Conservation (phyloP, 2,797 vertebrate species). For the Gymnodraco acuticeps region DNA sequence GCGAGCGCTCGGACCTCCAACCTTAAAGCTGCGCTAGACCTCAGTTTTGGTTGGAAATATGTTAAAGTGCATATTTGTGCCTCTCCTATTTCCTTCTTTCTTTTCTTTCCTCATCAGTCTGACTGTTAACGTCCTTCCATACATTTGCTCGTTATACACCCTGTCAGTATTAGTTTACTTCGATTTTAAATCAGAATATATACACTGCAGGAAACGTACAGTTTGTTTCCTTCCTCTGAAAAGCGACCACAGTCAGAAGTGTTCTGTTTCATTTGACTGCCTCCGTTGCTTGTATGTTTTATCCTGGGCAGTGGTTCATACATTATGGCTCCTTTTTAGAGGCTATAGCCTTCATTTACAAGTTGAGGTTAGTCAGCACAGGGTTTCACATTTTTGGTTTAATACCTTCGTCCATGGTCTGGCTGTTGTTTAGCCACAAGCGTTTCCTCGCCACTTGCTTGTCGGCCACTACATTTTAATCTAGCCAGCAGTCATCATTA, state of each 20-base stretch:
- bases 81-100: slow-evolving; percentile 37
- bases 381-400: slow-evolving; percentile 29
- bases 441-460: slow-evolving; percentile 32
- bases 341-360: slow-evolving; percentile 14
- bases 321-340: slow-evolving; percentile 39
- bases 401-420: slow-evolving; percentile 10
- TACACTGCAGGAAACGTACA: slow-evolving; percentile 11
- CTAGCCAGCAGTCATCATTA: slow-evolving; percentile 49
- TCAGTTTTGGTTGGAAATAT: slow-evolving; percentile 58
- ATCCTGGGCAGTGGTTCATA: slow-evolving; percentile 33
- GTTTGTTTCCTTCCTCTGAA: slow-evolving; percentile 14
- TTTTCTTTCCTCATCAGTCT: slow-evolving; percentile 21
- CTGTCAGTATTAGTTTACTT: slow-evolving; percentile 7
- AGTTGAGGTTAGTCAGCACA: slow-evolving; percentile 14
- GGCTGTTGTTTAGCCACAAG: slow-evolving; percentile 30
- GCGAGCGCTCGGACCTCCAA: slow-evolving; percentile 60
- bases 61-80: slow-evolving; percentile 50
- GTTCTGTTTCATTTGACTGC: slow-evolving; percentile 47
- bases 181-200: slow-evolving; percentile 18
- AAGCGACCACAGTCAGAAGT: slow-evolving; percentile 13
- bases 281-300: slow-evolving; percentile 28
- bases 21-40: slow-evolving; percentile 44
- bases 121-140: not conserved
- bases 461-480: slow-evolving; percentile 33
- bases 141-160: not conserved